Evolutionary conservation across 64 coral and sea anemone species (phyloP), one percentile per base, ranked within the genome.

Genomic region (Pocillopora damicornis): DNA sequence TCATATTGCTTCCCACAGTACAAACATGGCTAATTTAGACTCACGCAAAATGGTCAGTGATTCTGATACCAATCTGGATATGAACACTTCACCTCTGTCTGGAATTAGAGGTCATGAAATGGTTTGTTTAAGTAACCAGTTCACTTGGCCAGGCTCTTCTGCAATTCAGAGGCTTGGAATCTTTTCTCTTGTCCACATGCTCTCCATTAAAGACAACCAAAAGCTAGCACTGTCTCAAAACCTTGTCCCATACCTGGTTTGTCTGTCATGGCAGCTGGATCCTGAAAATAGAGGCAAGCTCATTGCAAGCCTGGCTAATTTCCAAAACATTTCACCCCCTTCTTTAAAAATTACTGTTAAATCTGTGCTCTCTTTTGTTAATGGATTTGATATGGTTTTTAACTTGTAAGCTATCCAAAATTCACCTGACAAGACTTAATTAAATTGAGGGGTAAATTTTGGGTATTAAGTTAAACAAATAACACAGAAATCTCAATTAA

Each of bases 221-320:
- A 5, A 78, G 34, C 23, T 86, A 18, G 79, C 82, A 34, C 22
- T 67, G 22, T 30, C 73, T 60, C 59, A 91, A 69, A 86, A 86
- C 74, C 81, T 91, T 15, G 15, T 91, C 8, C 80, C 81, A 10
- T 91, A 86, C 38, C 61, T 91, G 37, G 60, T 86, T 62, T 77
- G 74, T 25, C 60, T 91, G 75, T 57, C 69, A 35, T 91, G 89
- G 89, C 89, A 91, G 20, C 68, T 91, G 11, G 13, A 30, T 71
- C 57, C 18, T 23, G 37, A 76, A 23, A 58, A 86, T 3, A 56
- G 13, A 56, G 17, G 75, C 7, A 62, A 74, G 26, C 37, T 91
- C 13, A 37, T 22, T 22, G 59, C 26, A 37, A 57, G 79, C 51
- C 25, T 91, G 30, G 36, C 68, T 6, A 83, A 60, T 74, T 58